Evolutionary conservation across 2,113 vertebrate species (phyloP), one percentile per base, ranked within the genome.

Genomic region (Anolis carolinensis): DNA sequence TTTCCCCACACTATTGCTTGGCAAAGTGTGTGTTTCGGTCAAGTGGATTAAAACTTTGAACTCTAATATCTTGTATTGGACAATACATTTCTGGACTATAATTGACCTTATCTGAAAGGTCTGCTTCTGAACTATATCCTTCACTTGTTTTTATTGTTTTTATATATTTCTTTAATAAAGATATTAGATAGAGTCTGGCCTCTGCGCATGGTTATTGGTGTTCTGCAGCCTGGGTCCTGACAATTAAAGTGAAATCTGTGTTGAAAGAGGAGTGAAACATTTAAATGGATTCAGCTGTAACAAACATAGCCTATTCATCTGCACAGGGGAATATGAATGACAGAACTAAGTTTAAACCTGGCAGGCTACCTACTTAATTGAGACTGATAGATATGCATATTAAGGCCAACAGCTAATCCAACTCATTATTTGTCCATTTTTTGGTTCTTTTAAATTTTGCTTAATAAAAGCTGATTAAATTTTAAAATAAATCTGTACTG

Each of bases 211-310:
- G n/a, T n/a, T n/a, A n/a, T n/a, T n/a, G n/a, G n/a, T n/a, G n/a
- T n/a, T n/a, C n/a, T n/a, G n/a, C n/a, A n/a, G n/a, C n/a, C n/a
- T n/a, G n/a, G n/a, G n/a, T n/a, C n/a, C n/a, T n/a, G n/a, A n/a
- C n/a, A n/a, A n/a, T n/a, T 90, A 82, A 80, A 39, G 91, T 0
- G 90, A 67, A 72, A 80, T n/a, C 77, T 86, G 52, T 7, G 34
- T 13, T 81, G 78, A 59, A 82, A 85, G 52, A 79, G 85, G 25
- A 23, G 50, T 25, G 1, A 44, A 83, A 88, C 44, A 68, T 59
- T 75, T 91, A 75, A 92, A 92, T 87, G 25, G 77, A 85, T 95
- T 95, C 84, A 70, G 79, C 77, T 93, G 77, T 87, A 86, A 89
- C 52, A 92, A 92, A 77, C 77, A 84, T 10, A 91, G 73, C 30